Evolutionary conservation across 2,113 vertebrate genomes (phyloP).

Genomic region (Gavialis gangeticus): DNA sequence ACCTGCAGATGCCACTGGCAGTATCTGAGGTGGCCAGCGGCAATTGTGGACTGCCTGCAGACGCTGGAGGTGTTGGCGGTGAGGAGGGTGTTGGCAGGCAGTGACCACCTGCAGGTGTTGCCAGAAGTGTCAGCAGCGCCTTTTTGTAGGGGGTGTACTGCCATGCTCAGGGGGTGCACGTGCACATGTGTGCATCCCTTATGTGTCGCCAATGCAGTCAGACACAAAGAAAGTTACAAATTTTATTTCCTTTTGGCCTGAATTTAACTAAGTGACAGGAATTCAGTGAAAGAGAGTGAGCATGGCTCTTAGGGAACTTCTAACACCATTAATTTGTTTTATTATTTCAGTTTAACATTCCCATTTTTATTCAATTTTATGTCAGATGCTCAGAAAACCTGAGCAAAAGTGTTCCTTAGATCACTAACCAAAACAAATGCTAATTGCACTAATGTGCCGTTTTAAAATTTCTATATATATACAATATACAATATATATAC

Average conservation of each 20-base stretch:
- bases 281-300: neutral
- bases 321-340: neutral
- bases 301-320: neutral
- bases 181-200: too few relatives aligned
- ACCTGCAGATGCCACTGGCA: too few relatives aligned
- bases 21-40: too few relatives aligned
- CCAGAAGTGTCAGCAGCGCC: too few relatives aligned
- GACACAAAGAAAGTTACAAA: neutral
- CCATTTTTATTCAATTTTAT: neutral
- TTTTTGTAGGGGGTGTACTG: too few relatives aligned
- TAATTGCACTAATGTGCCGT: neutral
- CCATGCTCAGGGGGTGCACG: too few relatives aligned
- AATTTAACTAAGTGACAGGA: constrained; percentile 7
- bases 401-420: neutral
- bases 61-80: too few relatives aligned
- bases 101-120: too few relatives aligned
- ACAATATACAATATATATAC: neutral
- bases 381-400: neutral
- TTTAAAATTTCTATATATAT: neutral
- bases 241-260: constrained; percentile 37
- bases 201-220: too few relatives aligned
- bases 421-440: neutral
- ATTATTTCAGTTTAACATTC: neutral
- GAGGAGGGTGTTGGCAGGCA: too few relatives aligned
- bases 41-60: too few relatives aligned